Evolutionary conservation across 64 coral and sea anemone species (phyloP).

Genomic region (Porites australiensis): DNA sequence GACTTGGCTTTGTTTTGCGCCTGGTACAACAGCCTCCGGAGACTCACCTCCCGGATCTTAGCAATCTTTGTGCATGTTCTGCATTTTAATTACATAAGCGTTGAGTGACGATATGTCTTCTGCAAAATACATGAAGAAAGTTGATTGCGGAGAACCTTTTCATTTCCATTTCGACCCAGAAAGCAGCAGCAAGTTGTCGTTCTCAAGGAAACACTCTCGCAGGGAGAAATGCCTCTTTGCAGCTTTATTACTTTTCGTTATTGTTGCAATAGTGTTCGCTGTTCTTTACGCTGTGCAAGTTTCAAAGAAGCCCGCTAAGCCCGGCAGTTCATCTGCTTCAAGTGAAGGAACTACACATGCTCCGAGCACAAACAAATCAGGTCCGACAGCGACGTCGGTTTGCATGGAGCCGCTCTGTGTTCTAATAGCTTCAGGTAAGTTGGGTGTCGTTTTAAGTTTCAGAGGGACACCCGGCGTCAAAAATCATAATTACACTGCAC

Average conservation of each 20-base stretch:
- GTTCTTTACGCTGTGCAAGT: slow-evolving; percentile 5
- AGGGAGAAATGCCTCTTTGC: slow-evolving; percentile 6
- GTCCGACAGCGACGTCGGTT: background rate
- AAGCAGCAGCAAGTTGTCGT: background rate
- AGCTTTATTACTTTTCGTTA: background rate
- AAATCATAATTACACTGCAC: too few species aligned
- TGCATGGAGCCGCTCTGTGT: background rate
- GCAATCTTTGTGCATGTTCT: too few species aligned
- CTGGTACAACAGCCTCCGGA: too few species aligned
- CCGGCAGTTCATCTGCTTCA: too few species aligned
- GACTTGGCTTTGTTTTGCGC: too few species aligned
- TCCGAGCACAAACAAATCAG: background rate
- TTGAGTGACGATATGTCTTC: background rate
- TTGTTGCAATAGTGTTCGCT: slow-evolving; percentile 4
- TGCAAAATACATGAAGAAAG: background rate
- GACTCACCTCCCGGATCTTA: too few species aligned
- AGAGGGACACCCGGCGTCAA: too few species aligned
- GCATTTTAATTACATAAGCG: background rate
- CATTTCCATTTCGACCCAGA: background rate
- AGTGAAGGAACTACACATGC: background rate
- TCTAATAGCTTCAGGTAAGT: slow-evolving; percentile 4
- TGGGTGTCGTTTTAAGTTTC: too few species aligned
- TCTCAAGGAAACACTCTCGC: background rate
- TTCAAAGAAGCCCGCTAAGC: background rate
- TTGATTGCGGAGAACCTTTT: slow-evolving; percentile 17